phyloP scores from a whole-genome alignment of 1,140 invertebrate species.

The Drosophila ohnishii region DNA sequence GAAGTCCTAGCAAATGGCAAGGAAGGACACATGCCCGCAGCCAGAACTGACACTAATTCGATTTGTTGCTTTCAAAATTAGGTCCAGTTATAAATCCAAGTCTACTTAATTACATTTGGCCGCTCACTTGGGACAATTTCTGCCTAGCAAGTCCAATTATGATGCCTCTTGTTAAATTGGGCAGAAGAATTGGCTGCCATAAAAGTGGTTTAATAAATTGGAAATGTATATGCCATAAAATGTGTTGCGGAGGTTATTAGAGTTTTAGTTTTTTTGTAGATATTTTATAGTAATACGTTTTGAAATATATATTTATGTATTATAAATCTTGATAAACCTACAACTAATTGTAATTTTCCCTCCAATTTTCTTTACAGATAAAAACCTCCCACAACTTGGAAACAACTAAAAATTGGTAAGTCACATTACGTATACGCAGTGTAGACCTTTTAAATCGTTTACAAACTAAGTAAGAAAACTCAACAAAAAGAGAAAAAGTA shows the following conservation, averaged over 20 bases:
- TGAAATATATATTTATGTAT: too few relatives aligned
- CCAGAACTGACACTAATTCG: constrained; percentile 56
- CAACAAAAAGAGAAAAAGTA: neutral
- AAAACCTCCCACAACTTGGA: neutral
- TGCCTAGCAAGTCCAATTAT: constrained; percentile 22
- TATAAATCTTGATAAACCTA: too few relatives aligned
- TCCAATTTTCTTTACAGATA: constrained; percentile 2
- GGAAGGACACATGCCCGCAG: constrained; percentile 8
- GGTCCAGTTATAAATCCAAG: constrained; percentile 47
- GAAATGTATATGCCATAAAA: neutral
- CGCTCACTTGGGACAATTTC: constrained; percentile 25
- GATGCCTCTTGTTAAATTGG: neutral
- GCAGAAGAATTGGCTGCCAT: constrained; percentile 6
- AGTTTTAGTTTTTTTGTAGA: neutral
- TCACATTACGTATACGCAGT: constrained; percentile 25
- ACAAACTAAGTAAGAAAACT: constrained; percentile 33
- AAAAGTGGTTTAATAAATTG: constrained; percentile 4
- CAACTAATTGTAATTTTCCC: neutral
- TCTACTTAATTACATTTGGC: constrained; percentile 52
- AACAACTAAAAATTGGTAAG: constrained; percentile 28
- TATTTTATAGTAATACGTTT: too few relatives aligned
- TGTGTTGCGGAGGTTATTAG: neutral
- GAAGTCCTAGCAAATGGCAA: neutral
- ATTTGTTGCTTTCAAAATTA: constrained; percentile 50
- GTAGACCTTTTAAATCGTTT: constrained; percentile 16